Evolutionary conservation across 2,113 vertebrate species (phyloP), one percentile per base, ranked within the genome.

Genomic region (Nematolebias whitei): DNA sequence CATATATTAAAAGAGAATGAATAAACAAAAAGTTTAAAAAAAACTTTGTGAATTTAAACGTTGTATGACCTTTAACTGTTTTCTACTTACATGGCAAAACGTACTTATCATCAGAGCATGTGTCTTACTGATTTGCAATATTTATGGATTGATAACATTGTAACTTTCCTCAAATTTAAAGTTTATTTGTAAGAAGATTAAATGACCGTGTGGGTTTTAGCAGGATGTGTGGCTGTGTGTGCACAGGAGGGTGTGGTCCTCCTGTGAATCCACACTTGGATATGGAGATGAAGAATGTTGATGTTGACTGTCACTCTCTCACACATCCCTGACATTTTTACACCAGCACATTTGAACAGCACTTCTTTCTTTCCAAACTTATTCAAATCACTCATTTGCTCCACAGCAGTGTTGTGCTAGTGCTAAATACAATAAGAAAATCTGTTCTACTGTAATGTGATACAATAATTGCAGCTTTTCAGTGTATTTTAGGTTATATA

Each of bases 251-350:
- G 76, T 76, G 83, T 69, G 84, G 47, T 74, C 14, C 45, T 55
- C 45, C 40, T 80, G 78, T 62, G 78, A 71, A 62, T 76, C 74
- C 65, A 66, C 56, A 35, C 70, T 73, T 68, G 79, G 80, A 47
- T 77, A 45, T 56, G 49, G 75, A 73, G 70, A 75, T 74, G 72
- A 83, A 92, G 90, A 93, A 93, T 92, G 87, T 94, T 48, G 74
- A 89, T 87, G 89, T 93, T 92, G 90, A 93, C 90, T 85, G 90
- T 83, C 74, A 92, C 70, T 84, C 72, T 86, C 88, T 92, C 86
- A 71, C 91, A 91, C 84, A 0, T 52, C 66, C 67, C 44, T 86
- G 86, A 73, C 71, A 83, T 76, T 89, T 91, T 92, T 80, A 80
- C 91, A 90, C 85, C 70, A 59, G 51, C 71, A 44, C 59, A 50